Percentiles rank a stretch among this genome's conserved stretches.
Evolutionary conservation across 2,113 vertebrate genomes (phyloP).

Genomic region (Rattus rattus): DNA sequence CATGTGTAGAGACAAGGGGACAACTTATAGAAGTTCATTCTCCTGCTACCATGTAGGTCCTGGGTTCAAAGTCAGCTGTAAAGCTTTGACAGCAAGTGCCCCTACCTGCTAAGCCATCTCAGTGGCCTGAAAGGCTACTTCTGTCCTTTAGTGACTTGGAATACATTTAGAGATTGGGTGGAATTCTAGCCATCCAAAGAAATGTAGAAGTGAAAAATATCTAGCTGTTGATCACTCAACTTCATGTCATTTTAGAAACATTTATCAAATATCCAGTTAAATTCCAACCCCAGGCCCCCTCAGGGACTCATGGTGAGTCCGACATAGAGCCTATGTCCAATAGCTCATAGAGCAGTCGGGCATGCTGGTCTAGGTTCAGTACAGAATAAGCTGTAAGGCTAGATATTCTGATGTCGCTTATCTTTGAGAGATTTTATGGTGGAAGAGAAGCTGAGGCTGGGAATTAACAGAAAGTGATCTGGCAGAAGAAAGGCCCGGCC

Average conservation of each 20-base stretch:
- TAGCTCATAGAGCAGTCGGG: not conserved
- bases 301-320: not conserved
- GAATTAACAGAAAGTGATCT: not conserved
- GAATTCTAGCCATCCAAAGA: not conserved
- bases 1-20: no score
- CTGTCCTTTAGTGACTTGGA: not conserved
- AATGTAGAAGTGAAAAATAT: not conserved
- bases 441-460: not conserved
- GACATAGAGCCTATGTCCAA: not conserved
- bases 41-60: not conserved
- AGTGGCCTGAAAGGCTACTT: not conserved
- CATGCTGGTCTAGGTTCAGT: not conserved
- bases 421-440: not conserved
- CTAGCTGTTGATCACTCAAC: not conserved
- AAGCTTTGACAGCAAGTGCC: not conserved
- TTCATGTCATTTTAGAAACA: slow-evolving; percentile 47
- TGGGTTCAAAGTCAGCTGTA: not conserved
- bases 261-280: not conserved
- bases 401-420: not conserved
- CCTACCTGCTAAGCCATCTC: not conserved
- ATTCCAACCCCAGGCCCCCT: not conserved
- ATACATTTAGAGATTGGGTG: not conserved
- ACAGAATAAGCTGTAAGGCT: not conserved
- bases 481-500: not conserved
- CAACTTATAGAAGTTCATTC: not conserved